phyloP scores from a whole-genome alignment of 2,888 invertebrate species.

The Drosophila emarginata region DNA sequence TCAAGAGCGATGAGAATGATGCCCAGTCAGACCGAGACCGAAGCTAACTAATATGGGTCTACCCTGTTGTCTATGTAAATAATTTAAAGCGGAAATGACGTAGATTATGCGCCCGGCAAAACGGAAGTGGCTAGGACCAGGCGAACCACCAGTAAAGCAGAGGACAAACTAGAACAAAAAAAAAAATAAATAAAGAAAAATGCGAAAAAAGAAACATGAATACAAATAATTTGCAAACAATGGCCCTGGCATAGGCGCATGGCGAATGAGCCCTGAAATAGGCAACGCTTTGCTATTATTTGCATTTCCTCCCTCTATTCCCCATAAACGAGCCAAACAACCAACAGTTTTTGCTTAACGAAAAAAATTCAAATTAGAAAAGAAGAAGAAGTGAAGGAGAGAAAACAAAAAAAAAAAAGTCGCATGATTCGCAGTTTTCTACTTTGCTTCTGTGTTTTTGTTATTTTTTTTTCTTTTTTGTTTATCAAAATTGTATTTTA shows the following conservation, averaged over 20 bases:
- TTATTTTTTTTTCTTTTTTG: constrained; percentile 11
- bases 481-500: constrained; percentile 27
- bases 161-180: constrained; percentile 12
- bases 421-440: constrained; percentile 30
- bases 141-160: constrained; percentile 9
- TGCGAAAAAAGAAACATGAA: constrained; percentile 46
- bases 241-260: constrained; percentile 28
- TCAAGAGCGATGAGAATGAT: constrained; percentile 19
- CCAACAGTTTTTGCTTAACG: constrained; percentile 39
- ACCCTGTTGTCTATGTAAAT: constrained; percentile 68
- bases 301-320: constrained; percentile 45
- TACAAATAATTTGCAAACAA: constrained; percentile 70
- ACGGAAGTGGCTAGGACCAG: constrained; percentile 56
- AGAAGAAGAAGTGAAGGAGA: background rate
- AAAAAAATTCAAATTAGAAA: constrained; percentile 56
- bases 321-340: background rate
- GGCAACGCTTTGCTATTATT: constrained; percentile 58
- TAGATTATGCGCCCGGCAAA: constrained; percentile 65
- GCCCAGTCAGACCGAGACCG: background rate
- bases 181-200: constrained; percentile 6
- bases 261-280: constrained; percentile 28
- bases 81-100: constrained; percentile 72
- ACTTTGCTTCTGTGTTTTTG: background rate
- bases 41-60: constrained; percentile 42
- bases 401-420: constrained; percentile 8